Conservation (phyloP, 2,113 vertebrate genomes). For the Saguinus imperator region DNA sequence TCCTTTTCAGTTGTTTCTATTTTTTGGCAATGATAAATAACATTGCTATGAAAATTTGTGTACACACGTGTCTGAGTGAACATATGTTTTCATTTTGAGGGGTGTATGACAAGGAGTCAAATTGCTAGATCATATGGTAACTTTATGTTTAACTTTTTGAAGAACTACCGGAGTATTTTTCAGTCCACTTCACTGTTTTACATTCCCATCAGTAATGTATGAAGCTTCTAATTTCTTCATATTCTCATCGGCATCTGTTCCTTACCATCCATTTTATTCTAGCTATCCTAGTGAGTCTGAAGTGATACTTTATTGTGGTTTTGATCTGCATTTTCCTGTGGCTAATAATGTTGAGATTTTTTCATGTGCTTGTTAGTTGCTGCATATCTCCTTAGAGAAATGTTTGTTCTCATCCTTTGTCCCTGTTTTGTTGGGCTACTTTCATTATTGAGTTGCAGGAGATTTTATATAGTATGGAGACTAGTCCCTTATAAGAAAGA, state of each 20-base stretch:
- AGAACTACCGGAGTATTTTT: not conserved
- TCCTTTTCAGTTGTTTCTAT: not conserved
- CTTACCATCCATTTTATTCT: not conserved
- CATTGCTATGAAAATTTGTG: not conserved
- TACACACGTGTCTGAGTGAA: not conserved
- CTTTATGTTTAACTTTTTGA: not conserved
- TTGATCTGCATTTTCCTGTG: not conserved
- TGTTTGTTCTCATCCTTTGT: not conserved
- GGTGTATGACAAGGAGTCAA: not conserved
- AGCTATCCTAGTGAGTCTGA: not conserved
- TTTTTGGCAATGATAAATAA: not conserved
- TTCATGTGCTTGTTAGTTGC: not conserved
- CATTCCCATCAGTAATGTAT: not conserved
- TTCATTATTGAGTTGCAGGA: not conserved
- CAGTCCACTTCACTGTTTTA: not conserved
- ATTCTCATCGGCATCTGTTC: not conserved
- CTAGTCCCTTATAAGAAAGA: not conserved
- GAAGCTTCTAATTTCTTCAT: not conserved
- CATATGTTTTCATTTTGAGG: not conserved
- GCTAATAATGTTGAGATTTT: not conserved
- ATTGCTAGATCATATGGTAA: not conserved
- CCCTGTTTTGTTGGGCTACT: not conserved
- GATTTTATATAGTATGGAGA: not conserved
- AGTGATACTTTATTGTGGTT: not conserved
- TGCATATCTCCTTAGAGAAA: not conserved